Base-by-base conservation (phyloP, 2,113 vertebrate species). In the Ramphastos sulfuratus region DNA sequence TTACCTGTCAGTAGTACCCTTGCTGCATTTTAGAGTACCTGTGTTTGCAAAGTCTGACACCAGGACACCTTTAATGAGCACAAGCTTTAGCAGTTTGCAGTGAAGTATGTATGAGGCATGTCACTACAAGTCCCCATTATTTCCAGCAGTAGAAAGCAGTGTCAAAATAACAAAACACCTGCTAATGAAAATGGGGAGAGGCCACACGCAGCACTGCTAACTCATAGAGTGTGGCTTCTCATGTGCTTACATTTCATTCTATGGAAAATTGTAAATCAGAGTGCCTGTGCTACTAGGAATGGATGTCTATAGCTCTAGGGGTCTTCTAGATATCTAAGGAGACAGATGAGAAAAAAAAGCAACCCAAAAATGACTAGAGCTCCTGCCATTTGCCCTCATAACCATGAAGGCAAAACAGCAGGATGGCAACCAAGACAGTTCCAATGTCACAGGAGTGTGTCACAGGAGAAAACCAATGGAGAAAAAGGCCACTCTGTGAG, bases 41-140 rank as follows among this genome's bases (percentile, higher is more conserved):
- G 24, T 19, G 10, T 56, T 70, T 66, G n/a, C 42, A 50, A 52
- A 5, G 21, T n/a, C 56, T 85, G 64, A 85, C 39, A 82, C 50
- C 6, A 48, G 65, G 54, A 78, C 50, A 50, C 12, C 18, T 70
- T 78, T 52, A 67, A 77, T 21, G 21, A 88, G 28, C 30, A 37
- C 7, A 46, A 92, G 79, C 76, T 89, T 85, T 55, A 85, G 39
- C 67, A 82, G 71, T 66, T 64, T 70, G 37, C 64, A 63, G 35
- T 0, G 0, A 79, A 63, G 82, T 87, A 76, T 0, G 0, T 63
- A 63, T 0, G 0, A 91, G 35, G 18, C 64, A 60, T 33, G 64
- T 70, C 85, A 37, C 39, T 63, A 1, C 59, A 73, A 58, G 55
- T 66, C 12, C 66, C 39, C 35, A 23, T 92, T 85, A 91, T 72